Conservation (phyloP, 2,113 vertebrate genomes). For the Passer montanus region DNA sequence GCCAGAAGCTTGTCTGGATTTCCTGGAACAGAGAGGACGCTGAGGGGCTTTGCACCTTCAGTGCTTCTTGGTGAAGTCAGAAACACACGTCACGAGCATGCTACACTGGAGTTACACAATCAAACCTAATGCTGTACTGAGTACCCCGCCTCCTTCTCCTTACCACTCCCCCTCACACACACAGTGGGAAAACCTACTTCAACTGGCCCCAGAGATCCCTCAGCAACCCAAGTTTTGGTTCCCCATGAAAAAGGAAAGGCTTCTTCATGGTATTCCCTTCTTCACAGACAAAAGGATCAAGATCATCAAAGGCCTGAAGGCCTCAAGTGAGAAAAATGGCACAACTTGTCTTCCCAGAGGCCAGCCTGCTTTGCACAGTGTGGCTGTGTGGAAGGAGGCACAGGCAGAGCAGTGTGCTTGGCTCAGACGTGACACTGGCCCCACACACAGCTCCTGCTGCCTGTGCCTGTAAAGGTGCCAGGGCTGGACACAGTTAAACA, state of each 20-base stretch:
- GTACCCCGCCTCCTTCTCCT: not conserved
- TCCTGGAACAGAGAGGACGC: not conserved
- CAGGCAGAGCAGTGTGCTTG: fast-evolving
- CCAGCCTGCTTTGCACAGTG: fast-evolving
- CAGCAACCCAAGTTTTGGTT: not conserved
- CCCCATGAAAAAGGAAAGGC: not conserved
- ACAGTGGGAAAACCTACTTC: not conserved
- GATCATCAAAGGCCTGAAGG: not conserved
- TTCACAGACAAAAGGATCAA: not conserved
- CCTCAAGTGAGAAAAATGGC: not conserved
- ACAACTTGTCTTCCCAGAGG: not conserved
- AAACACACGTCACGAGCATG: not conserved
- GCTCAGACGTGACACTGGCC: not conserved
- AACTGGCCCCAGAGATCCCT: not conserved
- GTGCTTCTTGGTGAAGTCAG: not conserved
- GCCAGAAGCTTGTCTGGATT: not conserved
- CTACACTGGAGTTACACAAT: not conserved
- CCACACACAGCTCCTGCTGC: not conserved
- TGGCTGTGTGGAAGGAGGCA: not conserved
- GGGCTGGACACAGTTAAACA: not conserved
- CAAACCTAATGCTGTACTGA: not conserved
- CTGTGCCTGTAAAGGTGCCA: not conserved
- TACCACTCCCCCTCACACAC: not conserved
- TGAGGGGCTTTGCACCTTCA: not conserved
- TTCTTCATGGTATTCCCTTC: not conserved